phyloP scores from a whole-genome alignment of 2,888 invertebrate species.

The Cerceris rybyensis region DNA sequence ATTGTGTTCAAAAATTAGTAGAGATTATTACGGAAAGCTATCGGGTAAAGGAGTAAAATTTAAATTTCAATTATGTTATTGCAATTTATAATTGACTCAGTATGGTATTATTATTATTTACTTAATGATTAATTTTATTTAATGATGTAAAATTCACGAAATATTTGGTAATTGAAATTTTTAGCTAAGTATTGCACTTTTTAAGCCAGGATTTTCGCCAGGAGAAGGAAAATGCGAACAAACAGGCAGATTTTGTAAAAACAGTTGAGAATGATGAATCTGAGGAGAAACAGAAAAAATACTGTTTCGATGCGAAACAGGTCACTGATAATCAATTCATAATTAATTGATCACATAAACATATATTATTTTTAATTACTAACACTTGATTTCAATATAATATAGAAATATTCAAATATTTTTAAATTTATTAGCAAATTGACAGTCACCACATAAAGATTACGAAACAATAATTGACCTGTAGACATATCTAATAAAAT shows the following conservation, averaged over 20 bases:
- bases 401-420: neutral
- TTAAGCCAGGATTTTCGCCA: conserved; percentile 61
- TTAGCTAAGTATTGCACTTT: neutral
- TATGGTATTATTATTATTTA: neutral
- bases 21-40: conserved; percentile 68
- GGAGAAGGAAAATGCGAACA: conserved; percentile 18
- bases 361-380: neutral
- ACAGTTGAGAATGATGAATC: neutral
- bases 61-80: neutral
- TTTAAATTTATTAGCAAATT: neutral
- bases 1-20: conserved; percentile 63
- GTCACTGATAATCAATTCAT: conserved; percentile 18
- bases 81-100: neutral
- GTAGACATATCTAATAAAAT: neutral
- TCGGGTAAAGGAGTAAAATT: conserved; percentile 54
- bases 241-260: neutral
- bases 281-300: conserved; percentile 5
- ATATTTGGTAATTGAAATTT: too few relatives aligned
- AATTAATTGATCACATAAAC: neutral
- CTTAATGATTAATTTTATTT: too few relatives aligned
- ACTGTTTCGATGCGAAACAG: conserved; percentile 27
- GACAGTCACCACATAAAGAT: neutral
- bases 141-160: too few relatives aligned
- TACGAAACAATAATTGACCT: neutral
- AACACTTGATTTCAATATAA: neutral